Evolutionary conservation across 1,140 invertebrate genomes (phyloP), one percentile per base, ranked within the genome.

Genomic region (Heliconius eleuchia): DNA sequence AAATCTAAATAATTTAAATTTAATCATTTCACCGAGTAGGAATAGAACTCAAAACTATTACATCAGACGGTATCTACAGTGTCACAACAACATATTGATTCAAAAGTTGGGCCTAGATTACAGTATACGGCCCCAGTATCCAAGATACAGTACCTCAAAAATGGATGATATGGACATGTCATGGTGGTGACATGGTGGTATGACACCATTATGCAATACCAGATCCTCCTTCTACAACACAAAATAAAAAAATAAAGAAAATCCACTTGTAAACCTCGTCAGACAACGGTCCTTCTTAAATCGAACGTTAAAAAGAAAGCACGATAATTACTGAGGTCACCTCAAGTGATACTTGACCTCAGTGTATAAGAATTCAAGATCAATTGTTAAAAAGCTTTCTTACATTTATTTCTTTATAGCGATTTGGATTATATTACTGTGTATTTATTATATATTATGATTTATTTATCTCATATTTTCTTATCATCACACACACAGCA

Each of bases 291-390:
- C 60, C 60, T 30, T 9, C 11, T 66, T 66, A 66, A 66, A 66
- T 66, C 11, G 60, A 23, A 76, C 52, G 50, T 46, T 30, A 82
- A 55, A 23, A 75, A 73, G 78, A 80, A 19, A 55, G 72, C n/a
- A 34, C 73, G 76, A 78, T 82, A 78, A 76, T 80, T 80, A 82
- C 72, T 77, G 77, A 76, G 78, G 74, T 80, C 81, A 79, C 78
- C 77, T 80, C 81, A 74, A 74, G 81, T 50, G 46, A 23, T 34
- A 55, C 81, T 82, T 82, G 81, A 82, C 81, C 81, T 76, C 55
- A 34, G 52, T 52, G 74, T 52, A 73, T 73, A 80, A 76, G 71
- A 72, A 76, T 80, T 80, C 34, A 27, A 60, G n/a, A 66, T 66
- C 60, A 23, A 66, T 30, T 66, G 60, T n/a, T 66, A 66, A 30